phyloP scores from a whole-genome alignment of 2,888 invertebrate species.

The Ceriagrion tenellum region DNA sequence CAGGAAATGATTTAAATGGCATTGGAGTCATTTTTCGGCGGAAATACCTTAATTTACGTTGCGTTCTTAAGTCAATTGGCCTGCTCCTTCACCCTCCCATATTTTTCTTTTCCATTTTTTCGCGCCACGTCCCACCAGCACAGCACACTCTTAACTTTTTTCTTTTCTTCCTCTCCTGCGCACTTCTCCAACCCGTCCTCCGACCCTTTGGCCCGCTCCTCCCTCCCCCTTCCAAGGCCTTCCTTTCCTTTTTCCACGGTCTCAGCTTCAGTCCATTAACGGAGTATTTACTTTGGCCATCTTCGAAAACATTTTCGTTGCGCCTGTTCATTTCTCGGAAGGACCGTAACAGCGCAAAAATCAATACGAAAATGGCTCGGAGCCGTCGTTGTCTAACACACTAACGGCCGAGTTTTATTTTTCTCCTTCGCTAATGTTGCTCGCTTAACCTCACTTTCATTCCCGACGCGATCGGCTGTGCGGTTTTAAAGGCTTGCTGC shows the following conservation, averaged over 20 bases:
- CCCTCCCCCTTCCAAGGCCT: neutral
- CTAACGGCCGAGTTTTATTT: neutral
- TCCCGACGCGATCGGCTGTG: neutral
- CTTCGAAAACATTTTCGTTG: constrained; percentile 54
- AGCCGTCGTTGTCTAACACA: neutral
- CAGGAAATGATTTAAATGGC: too few species aligned
- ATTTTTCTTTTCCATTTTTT: neutral
- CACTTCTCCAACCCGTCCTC: neutral
- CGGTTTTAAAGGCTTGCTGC: neutral
- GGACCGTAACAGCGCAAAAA: neutral
- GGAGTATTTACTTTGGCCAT: constrained; percentile 62
- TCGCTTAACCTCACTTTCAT: neutral
- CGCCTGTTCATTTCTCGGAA: constrained; percentile 46
- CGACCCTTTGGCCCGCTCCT: neutral
- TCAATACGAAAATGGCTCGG: neutral
- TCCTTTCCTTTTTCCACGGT: neutral
- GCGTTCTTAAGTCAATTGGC: too few species aligned
- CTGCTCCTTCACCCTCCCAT: neutral
- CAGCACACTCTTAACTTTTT: too few species aligned
- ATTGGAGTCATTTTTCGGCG: too few species aligned
- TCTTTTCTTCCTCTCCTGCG: too few species aligned
- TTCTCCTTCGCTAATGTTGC: neutral
- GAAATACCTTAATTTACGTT: too few species aligned
- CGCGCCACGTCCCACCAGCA: too few species aligned
- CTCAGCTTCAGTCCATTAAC: constrained; percentile 60